Conservation (phyloP, 2,888 invertebrate genomes). For the Agrenia bidenticulata region DNA sequence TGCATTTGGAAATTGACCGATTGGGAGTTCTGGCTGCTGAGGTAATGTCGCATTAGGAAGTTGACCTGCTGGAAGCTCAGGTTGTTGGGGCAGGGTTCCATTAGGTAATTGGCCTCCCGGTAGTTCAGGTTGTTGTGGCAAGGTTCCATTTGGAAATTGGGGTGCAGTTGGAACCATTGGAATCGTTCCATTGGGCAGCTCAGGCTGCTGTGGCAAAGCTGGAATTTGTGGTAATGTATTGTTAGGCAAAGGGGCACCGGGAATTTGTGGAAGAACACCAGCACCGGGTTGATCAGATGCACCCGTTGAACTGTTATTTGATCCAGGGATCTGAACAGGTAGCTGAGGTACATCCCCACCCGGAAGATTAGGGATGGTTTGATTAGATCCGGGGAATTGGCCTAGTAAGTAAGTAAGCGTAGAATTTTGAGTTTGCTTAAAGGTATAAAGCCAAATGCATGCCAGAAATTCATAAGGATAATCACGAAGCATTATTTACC, state of each 20-base stretch:
- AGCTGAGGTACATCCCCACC: constrained; percentile 1
- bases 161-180: constrained; percentile 3
- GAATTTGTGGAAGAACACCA: not conserved
- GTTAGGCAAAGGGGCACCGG: constrained; percentile 7
- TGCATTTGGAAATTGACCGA: constrained; percentile 51
- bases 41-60: constrained; percentile 13
- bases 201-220: constrained; percentile 17
- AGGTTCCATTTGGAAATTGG: constrained; percentile 14
- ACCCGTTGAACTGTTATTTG: not conserved
- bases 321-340: constrained; percentile 7
- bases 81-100: constrained; percentile 28
- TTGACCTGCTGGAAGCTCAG: constrained; percentile 24
- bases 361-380: constrained; percentile 15
- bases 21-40: constrained; percentile 1
- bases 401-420: not conserved
- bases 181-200: constrained; percentile 11
- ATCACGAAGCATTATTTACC: not conserved
- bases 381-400: constrained; percentile 3
- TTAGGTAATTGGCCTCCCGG: constrained; percentile 20
- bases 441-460: not conserved
- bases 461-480: not conserved
- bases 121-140: not conserved
- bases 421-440: no score
- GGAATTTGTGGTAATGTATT: constrained; percentile 15
- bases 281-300: no score